Base-by-base conservation (phyloP, 2,113 vertebrate genomes). In the Thymallus thymallus region DNA sequence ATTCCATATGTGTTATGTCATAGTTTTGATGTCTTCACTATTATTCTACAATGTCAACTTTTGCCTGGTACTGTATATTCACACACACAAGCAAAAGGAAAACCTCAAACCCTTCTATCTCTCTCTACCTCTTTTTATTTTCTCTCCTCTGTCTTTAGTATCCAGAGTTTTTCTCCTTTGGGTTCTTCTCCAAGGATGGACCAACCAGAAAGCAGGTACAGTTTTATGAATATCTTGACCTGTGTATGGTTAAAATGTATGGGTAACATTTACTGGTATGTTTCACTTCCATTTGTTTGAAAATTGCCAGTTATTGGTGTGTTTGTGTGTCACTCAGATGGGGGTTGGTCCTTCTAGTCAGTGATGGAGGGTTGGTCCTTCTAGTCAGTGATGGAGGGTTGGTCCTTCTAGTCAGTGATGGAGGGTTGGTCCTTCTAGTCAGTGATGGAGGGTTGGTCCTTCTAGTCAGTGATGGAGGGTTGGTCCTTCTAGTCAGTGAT, bases 131-230 rank as follows among this genome's bases (percentile, higher is more conserved):
- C 0, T 63, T 5, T 63, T 14, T 16, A 5, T 45, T 75, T 74
- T 76, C 68, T 23, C 51, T 14, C n/a, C 3, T 46, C 60, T 51
- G 6, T 63, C 64, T 76, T 4, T 68, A 99, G 98, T 93, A 94
- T 81, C 97, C 98, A 0, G 94, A 94, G 89, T 92, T 98, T 79
- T 99, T 99, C 92, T 97, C 96, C 56, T 95, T 92, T 76, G 97
- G 98, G 73, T 22, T 84, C 30, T 96, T 98, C 90, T 87, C 96
- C 66, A 94, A 94, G 84, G 83, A 93, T 46, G 98, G 98, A 86
- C 97, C 98, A 77, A 98, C 94, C 58, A 94, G 93, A 80, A 95
- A 96, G 80, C 98, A 99, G 96, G 98, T 98, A 90, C 82, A 9
- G 58, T 73, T 14, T 63, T 13, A 1, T 32, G 3, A 24, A 6